Evolutionary conservation across 2,797 vertebrate genomes (phyloP).

Genomic region (Austrolebias charrua): DNA sequence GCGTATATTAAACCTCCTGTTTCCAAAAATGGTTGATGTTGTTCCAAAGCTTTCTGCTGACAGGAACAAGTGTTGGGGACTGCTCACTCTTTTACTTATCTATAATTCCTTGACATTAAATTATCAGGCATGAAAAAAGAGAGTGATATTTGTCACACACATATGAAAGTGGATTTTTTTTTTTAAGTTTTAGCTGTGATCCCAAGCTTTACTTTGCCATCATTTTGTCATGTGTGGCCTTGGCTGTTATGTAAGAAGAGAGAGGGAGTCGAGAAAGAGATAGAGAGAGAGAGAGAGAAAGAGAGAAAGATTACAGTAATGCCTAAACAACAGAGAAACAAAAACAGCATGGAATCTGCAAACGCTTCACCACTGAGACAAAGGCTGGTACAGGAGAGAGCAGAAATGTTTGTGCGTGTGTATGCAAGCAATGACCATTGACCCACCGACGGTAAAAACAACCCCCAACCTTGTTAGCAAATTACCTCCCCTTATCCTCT

Average conservation of each 20-base stretch:
- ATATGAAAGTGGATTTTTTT: slow-evolving; percentile 13
- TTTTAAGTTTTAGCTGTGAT: not conserved
- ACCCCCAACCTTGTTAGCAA: slow-evolving; percentile 50
- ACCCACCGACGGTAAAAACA: slow-evolving; percentile 65
- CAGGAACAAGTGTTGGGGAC: not conserved
- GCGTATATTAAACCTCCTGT: not conserved
- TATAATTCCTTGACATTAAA: not conserved
- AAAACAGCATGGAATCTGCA: slow-evolving; percentile 68
- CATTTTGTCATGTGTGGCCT: slow-evolving; percentile 3
- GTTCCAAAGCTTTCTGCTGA: not conserved
- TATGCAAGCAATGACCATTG: slow-evolving; percentile 60
- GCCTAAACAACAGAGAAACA: slow-evolving; percentile 50
- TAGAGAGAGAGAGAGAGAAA: not conserved
- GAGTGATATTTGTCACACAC: slow-evolving; percentile 1
- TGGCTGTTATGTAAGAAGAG: slow-evolving; percentile 28
- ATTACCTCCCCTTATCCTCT: slow-evolving; percentile 25
- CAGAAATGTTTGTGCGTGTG: slow-evolving; percentile 8
- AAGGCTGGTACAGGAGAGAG: slow-evolving; percentile 51
- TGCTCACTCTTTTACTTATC: not conserved
- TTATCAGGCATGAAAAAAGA: not conserved
- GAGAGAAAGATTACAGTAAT: slow-evolving; percentile 8
- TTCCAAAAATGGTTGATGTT: not conserved
- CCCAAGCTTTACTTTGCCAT: not conserved
- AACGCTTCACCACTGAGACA: slow-evolving; percentile 59
- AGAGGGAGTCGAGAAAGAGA: too few species aligned